Conservation (phyloP, 1,140 invertebrate species). For the Bombyx mandarina region DNA sequence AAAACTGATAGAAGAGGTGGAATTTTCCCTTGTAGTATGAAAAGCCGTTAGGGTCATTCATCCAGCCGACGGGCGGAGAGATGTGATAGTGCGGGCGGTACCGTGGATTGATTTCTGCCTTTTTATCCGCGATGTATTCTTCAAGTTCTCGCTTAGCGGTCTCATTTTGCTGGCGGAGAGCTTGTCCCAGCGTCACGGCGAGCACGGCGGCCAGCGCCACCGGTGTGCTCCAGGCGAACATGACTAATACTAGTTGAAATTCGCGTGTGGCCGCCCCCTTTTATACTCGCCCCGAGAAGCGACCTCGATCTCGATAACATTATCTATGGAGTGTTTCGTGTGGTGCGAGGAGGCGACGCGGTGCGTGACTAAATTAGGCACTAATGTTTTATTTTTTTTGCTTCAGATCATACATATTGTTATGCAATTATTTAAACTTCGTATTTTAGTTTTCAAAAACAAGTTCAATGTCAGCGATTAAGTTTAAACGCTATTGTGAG, state of each 20-base stretch:
- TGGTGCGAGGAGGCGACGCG: not conserved
- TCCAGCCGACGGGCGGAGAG: conserved; percentile 54
- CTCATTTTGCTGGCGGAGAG: conserved; percentile 6
- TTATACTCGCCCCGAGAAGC: conserved; percentile 6
- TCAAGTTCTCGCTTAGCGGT: conserved; percentile 31
- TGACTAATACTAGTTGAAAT: not conserved
- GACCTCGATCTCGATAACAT: not conserved
- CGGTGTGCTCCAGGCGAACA: too few relatives aligned
- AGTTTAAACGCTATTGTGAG: too few relatives aligned
- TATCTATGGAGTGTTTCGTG: conserved; percentile 8
- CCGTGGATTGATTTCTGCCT: conserved; percentile 33
- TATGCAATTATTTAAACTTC: too few relatives aligned
- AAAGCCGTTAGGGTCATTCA: conserved; percentile 67
- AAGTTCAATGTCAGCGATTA: too few relatives aligned
- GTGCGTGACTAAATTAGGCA: too few relatives aligned
- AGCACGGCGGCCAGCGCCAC: too few relatives aligned
- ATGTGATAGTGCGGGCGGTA: conserved; percentile 48
- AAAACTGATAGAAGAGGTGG: conserved; percentile 62
- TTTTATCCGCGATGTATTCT: conserved; percentile 39
- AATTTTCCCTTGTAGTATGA: conserved; percentile 50
- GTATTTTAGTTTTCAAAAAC: too few relatives aligned
- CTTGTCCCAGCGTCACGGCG: not conserved
- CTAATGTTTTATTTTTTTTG: too few relatives aligned
- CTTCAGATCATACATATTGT: too few relatives aligned
- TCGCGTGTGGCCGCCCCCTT: conserved; percentile 4